Base-by-base conservation (phyloP, 2,797 vertebrate species). In the Trachops cirrhosus region DNA sequence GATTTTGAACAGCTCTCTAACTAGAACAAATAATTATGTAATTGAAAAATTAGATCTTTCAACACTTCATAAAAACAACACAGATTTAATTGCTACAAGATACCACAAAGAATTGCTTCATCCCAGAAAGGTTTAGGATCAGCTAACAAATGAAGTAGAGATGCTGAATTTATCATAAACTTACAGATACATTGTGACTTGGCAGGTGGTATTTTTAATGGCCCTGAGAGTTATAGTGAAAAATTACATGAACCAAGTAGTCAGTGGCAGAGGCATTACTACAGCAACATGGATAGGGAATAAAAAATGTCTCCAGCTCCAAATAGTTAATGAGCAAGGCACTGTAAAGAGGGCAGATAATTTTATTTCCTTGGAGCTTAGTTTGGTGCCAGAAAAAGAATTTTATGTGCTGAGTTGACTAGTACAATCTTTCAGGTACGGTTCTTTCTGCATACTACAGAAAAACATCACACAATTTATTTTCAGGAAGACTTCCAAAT, bases 201-300 rank as follows among this genome's bases (percentile, higher is more conserved):
- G 96, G 95, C 97, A 98, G 97, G 96, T 98, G 97, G 92, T 93
- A 97, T 97, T 98, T 98, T 98, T 98, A 97, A 98, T 96, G 90
- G 74, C 93, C 73, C 67, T 95, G 80, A 95, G 75, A 97, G 32
- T 11, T 80, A 97, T 73, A 46, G 0, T 37, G 41, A 77, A 97
- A 96, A 95, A 97, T 67, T 89, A 91, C 73, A 95, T 84, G 0
- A 97, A 95, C 48, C 6, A 86, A 91, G 18, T 96, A 93, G 96
- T 96, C 75, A 52, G 62, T 52, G 7, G 32, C 70, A 74, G 29
- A 26, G 21, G 52, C 71, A 93, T 95, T 97, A 52, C 10, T 16
- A 84, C 85, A 89, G 34, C 29, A 96, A 52, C 86, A 87, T 71
- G 29, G 4, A 86, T 29, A 74, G 5, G 75, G 90, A 95, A 96